Conservation (phyloP, 2,888 invertebrate species). For the Baccha elongata region DNA sequence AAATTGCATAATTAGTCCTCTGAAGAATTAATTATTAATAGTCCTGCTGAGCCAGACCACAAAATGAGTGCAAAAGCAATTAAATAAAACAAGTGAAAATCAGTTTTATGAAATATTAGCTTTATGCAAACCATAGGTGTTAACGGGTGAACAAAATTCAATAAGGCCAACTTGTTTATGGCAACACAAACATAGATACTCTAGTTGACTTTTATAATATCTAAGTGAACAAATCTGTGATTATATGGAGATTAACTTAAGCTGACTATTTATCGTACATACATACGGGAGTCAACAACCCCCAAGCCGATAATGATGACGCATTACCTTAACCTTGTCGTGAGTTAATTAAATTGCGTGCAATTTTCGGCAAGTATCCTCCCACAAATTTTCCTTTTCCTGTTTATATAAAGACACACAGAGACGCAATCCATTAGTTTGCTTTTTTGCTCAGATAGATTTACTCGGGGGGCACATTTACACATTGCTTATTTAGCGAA, state of each 20-base stretch:
- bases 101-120: too few species aligned
- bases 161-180: not conserved
- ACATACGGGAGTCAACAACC: not conserved
- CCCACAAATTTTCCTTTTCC: not conserved
- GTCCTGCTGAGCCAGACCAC: not conserved
- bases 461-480: slow-evolving; percentile 12
- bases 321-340: slow-evolving; percentile 29
- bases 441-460: slow-evolving; percentile 8
- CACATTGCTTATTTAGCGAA: slow-evolving; percentile 17
- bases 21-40: slow-evolving; percentile 48
- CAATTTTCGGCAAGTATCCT: slow-evolving; percentile 11
- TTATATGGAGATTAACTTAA: slow-evolving; percentile 28
- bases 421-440: slow-evolving; percentile 18
- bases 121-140: too few species aligned
- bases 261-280: slow-evolving; percentile 4
- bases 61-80: too few species aligned
- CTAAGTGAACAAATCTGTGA: slow-evolving; percentile 18
- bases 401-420: not conserved
- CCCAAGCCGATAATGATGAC: slow-evolving; percentile 31
- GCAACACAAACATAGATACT: not conserved
- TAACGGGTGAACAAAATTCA: not conserved
- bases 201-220: not conserved
- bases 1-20: slow-evolving; percentile 46
- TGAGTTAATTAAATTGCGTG: slow-evolving; percentile 38
- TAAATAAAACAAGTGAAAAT: not conserved